Percentiles rank a stretch among this genome's conserved stretches.
Evolutionary conservation across 1,140 invertebrate genomes (phyloP).

Genomic region (Ooceraea biroi): DNA sequence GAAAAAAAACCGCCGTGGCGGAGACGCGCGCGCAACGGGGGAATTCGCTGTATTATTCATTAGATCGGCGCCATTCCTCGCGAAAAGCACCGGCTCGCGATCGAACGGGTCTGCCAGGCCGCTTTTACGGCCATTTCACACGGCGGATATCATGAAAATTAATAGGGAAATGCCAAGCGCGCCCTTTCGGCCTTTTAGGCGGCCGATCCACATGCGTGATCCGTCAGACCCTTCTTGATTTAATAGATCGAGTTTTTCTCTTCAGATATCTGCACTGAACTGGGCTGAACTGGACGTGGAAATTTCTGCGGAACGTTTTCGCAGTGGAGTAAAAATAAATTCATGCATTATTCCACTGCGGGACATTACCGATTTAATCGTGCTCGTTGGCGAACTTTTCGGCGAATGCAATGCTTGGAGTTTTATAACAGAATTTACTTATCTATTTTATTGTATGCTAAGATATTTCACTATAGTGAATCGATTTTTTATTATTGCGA

Average conservation of each 20-base stretch:
- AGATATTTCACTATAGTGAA: too few species aligned
- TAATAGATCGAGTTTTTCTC: slow-evolving; percentile 50
- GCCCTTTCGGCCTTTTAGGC: slow-evolving; percentile 34
- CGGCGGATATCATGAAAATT: slow-evolving; percentile 45
- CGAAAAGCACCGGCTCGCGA: slow-evolving; percentile 45
- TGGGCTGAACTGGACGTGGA: background rate
- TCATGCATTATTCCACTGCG: background rate
- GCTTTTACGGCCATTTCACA: slow-evolving; percentile 23
- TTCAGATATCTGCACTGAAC: background rate
- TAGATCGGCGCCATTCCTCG: slow-evolving; percentile 51
- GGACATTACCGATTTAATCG: background rate
- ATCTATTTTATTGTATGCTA: too few species aligned
- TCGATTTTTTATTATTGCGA: too few species aligned
- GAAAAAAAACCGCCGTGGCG: slow-evolving; percentile 31
- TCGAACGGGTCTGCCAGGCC: slow-evolving; percentile 24
- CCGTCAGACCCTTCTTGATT: slow-evolving; percentile 28
- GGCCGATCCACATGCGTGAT: background rate
- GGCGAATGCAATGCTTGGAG: too few species aligned
- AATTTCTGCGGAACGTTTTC: slow-evolving; percentile 15
- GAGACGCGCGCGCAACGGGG: background rate
- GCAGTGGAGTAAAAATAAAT: background rate
- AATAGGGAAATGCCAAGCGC: slow-evolving; percentile 42
- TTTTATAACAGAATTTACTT: too few species aligned
- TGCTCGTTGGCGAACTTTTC: slow-evolving; percentile 1
- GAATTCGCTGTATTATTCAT: slow-evolving; percentile 65